A percentile compares a stretch with the other conserved stretches of the same genome.
Evolutionary conservation across 2,888 invertebrate genomes (phyloP).

Genomic region (Megastigmus dorsalis): DNA sequence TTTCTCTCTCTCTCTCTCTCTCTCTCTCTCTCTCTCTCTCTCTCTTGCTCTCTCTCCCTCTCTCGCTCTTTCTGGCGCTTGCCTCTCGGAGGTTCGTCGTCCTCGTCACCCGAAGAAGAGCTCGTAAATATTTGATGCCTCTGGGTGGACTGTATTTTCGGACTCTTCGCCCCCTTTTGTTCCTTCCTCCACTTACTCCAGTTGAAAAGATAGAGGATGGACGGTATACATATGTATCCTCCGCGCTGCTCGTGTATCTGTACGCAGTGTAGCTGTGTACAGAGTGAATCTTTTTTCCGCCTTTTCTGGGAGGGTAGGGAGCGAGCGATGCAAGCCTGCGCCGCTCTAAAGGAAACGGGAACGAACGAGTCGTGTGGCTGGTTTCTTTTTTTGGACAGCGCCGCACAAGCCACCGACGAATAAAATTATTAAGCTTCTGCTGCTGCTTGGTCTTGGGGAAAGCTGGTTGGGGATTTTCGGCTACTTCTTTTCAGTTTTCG

Average conservation of each 20-base stretch:
- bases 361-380: neutral
- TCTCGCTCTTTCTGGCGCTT: too few relatives aligned
- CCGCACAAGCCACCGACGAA: neutral
- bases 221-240: neutral
- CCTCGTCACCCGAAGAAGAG: constrained; percentile 35
- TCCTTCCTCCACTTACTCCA: neutral
- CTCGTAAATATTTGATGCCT: constrained; percentile 52
- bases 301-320: too few relatives aligned
- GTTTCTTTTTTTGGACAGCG: neutral
- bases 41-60: too few relatives aligned
- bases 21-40: too few relatives aligned
- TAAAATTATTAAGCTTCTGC: neutral
- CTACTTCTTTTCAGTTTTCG: neutral
- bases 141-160: constrained; percentile 28
- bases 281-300: too few relatives aligned
- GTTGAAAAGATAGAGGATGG: neutral
- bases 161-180: constrained; percentile 9
- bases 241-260: neutral
- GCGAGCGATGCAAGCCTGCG: too few relatives aligned
- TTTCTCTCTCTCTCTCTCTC: too few relatives aligned
- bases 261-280: too few relatives aligned
- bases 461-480: neutral
- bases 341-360: too few relatives aligned
- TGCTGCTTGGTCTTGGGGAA: neutral
- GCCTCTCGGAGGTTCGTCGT: constrained; percentile 25